Evolutionary conservation across 2,113 vertebrate species (phyloP).

Genomic region (Plectropomus leopardus): DNA sequence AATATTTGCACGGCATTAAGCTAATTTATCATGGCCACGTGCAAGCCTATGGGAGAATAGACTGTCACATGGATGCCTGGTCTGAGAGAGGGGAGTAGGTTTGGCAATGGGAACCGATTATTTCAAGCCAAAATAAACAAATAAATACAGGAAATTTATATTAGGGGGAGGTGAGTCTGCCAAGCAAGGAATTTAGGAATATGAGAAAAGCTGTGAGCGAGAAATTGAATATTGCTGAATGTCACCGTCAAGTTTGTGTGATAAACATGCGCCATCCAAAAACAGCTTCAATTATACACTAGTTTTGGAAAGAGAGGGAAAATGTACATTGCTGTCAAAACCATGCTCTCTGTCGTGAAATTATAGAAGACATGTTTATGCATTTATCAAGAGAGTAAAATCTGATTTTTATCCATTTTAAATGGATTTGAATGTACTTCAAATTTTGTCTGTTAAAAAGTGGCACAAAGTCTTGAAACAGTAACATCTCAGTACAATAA

Average conservation of each 20-base stretch:
- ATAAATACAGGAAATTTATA: conserved; percentile 68
- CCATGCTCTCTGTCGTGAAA: background rate
- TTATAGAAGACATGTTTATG: background rate
- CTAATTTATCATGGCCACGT: conserved; percentile 84
- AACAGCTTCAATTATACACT: conserved; percentile 4
- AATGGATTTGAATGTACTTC: background rate
- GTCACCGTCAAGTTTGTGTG: conserved; percentile 20
- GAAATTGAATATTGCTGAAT: conserved; percentile 42
- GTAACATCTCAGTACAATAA: background rate
- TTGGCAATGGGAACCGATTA: conserved; percentile 66
- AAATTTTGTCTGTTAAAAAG: background rate
- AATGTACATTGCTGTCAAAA: background rate
- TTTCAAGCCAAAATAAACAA: conserved; percentile 72
- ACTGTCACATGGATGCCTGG: conserved; percentile 74
- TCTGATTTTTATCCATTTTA: background rate
- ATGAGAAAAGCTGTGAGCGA: conserved; percentile 43
- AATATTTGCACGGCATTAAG: conserved; percentile 83
- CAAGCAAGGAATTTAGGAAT: conserved; percentile 53
- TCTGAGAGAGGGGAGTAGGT: conserved; percentile 46
- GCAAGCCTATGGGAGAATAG: conserved; percentile 69
- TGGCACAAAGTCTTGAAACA: background rate
- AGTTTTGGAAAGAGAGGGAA: background rate
- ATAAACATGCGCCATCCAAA: conserved; percentile 26
- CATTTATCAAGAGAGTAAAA: background rate
- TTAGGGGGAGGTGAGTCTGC: conserved; percentile 42